Conservation (phyloP, 2,113 vertebrate species). For the Mola mola region DNA sequence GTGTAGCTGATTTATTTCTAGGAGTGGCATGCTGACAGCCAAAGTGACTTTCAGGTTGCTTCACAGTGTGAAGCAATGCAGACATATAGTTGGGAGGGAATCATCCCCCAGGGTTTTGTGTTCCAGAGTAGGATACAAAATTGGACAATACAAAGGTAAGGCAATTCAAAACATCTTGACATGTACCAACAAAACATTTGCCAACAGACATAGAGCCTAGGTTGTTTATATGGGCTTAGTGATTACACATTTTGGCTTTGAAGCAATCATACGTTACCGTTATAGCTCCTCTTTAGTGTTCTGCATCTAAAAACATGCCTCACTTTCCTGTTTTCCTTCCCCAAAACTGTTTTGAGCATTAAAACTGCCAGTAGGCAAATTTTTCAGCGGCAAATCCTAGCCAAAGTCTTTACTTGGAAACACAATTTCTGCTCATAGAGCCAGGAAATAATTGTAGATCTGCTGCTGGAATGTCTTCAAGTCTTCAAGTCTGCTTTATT, state of each 20-base stretch:
- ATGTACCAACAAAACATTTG: background rate
- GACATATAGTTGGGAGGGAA: background rate
- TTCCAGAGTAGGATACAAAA: too few species aligned
- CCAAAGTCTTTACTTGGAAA: background rate
- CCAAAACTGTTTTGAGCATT: background rate
- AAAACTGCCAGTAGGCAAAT: constrained; percentile 7
- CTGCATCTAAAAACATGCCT: too few species aligned
- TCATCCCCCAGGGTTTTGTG: too few species aligned
- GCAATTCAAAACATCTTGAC: too few species aligned
- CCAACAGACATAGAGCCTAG: background rate
- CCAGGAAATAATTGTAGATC: constrained; percentile 2
- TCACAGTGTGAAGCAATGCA: constrained; percentile 1
- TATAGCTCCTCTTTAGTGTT: background rate
- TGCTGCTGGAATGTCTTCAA: background rate
- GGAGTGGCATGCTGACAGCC: constrained; percentile 4
- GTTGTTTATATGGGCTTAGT: background rate
- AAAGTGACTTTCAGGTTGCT: constrained; percentile 13
- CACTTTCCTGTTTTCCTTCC: background rate
- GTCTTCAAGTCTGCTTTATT: background rate
- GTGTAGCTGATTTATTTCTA: background rate
- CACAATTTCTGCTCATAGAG: background rate
- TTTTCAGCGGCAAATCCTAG: constrained; percentile 8
- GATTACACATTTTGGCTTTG: background rate
- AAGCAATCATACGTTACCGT: background rate
- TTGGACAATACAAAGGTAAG: too few species aligned